Base-by-base conservation (phyloP, 1,140 invertebrate genomes). In the Drosophila kohkoa region DNA sequence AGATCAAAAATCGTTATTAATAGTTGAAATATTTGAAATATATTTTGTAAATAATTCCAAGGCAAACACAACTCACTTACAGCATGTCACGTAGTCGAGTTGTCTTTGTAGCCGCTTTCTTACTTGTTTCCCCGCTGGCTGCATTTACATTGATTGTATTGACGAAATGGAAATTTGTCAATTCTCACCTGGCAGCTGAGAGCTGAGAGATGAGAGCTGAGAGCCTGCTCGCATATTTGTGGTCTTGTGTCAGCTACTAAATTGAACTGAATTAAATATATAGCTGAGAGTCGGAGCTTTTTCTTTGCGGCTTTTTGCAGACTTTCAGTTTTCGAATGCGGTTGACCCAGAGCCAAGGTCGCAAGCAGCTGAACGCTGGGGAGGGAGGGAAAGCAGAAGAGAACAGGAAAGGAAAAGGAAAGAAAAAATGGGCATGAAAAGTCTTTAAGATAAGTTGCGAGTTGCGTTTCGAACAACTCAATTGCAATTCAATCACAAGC, bases 111-210 rank as follows among this genome's bases (percentile, higher is more conserved):
- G 30, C 6, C 5, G 30, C 30, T 59, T 35, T 43, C 62, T 45
- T 35, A 66, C 38, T 15, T n/a, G 68, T 52, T 70, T 59, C 74
- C 72, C 62, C 15, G 10, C 15, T 54, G 28, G 43, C 49, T 55
- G 16, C 10, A 51, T 80, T 82, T 25, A 25, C 20, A 87, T 80
- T 88, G 85, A 88, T 83, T 83, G 65, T 75, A 89, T 89, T 89
- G 83, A 89, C 68, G 83, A 88, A 89, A 88, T 88, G 85, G 71
- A 85, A 89, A 88, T 88, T 88, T 88, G 85, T 88, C 85, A 81
- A 89, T 88, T 85, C 85, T 89, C 85, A 76, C 77, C 85, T 81
- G 85, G 77, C 82, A 59, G 45, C 25, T 67, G 35, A 10, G 38
- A 59, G 45, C 15, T 67, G 35, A 11, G 38, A 6, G 30, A 7